Conservation (phyloP, 2,113 vertebrate genomes). For the Halichoerus grypus region DNA sequence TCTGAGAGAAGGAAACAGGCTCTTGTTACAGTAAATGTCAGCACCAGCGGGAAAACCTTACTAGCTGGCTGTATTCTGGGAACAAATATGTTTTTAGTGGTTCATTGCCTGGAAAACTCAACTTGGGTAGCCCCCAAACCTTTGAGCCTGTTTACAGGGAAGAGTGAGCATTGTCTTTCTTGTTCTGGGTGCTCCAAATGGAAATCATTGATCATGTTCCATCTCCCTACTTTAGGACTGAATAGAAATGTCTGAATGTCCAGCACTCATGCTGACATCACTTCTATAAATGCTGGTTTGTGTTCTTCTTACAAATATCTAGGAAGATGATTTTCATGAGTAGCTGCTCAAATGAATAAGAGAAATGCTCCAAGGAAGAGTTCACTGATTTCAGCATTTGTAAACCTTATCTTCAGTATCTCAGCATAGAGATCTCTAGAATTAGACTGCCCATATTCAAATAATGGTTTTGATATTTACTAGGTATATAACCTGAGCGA, state of each 20-base stretch:
- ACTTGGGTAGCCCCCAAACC: conserved; percentile 45
- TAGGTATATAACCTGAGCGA: not conserved
- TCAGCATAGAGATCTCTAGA: not conserved
- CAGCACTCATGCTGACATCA: not conserved
- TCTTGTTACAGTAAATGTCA: conserved; percentile 82
- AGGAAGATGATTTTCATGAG: not conserved
- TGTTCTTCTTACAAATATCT: not conserved
- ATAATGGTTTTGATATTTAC: not conserved
- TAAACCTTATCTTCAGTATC: not conserved
- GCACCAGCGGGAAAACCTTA: conserved; percentile 74
- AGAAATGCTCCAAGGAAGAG: not conserved
- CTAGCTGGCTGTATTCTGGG: conserved; percentile 73
- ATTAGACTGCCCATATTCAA: not conserved
- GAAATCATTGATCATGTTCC: not conserved
- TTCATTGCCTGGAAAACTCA: conserved; percentile 73
- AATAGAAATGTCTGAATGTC: not conserved
- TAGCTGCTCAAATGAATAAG: not conserved
- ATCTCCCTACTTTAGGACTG: not conserved
- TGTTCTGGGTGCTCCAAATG: not conserved
- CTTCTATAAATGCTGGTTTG: not conserved
- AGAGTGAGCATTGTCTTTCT: not conserved
- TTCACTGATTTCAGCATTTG: not conserved
- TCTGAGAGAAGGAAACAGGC: conserved; percentile 70
- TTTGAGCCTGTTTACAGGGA: conserved; percentile 62
- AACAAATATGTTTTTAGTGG: conserved; percentile 72